Conservation (phyloP, 2,888 invertebrate species). For the Strigamia transsilvanica region DNA sequence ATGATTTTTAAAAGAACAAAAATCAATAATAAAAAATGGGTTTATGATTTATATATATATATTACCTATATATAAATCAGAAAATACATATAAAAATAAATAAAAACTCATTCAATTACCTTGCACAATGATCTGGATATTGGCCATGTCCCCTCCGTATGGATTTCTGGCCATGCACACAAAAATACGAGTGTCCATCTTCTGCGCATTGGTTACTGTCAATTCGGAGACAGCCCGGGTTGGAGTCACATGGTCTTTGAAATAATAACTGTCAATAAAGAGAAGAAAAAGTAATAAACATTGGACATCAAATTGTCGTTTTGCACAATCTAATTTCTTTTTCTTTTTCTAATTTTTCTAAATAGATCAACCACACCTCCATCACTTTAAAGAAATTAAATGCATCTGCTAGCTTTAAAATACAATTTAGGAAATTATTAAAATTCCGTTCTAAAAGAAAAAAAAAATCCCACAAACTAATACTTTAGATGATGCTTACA, state of each 20-base stretch:
- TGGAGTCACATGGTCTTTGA: slow-evolving; percentile 53
- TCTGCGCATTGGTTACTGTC: slow-evolving; percentile 54
- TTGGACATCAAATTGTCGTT: background rate
- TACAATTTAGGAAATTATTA: slow-evolving; percentile 43
- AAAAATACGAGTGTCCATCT: slow-evolving; percentile 54
- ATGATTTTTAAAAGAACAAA: too few species aligned
- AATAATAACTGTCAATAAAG: slow-evolving; percentile 52
- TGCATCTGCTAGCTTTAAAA: slow-evolving; percentile 34
- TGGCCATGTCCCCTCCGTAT: slow-evolving; percentile 53
- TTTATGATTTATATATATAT: background rate
- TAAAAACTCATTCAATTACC: slow-evolving; percentile 45
- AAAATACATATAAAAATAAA: too few species aligned
- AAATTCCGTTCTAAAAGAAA: background rate
- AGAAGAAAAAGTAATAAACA: background rate
- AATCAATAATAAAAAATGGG: background rate
- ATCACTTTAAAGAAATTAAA: slow-evolving; percentile 8
- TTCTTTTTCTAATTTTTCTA: background rate
- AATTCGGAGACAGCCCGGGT: slow-evolving; percentile 52
- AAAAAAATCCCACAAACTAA: slow-evolving; percentile 23
- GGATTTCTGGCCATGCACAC: slow-evolving; percentile 53
- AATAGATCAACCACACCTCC: background rate
- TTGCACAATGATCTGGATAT: slow-evolving; percentile 53
- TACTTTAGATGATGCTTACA: slow-evolving; percentile 41
- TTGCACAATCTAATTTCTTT: background rate
- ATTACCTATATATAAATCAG: background rate